A percentile compares a stretch with the other conserved stretches of the same genome.
phyloP scores from a whole-genome alignment of 1,140 invertebrate species.

The Aphidius ervi region DNA sequence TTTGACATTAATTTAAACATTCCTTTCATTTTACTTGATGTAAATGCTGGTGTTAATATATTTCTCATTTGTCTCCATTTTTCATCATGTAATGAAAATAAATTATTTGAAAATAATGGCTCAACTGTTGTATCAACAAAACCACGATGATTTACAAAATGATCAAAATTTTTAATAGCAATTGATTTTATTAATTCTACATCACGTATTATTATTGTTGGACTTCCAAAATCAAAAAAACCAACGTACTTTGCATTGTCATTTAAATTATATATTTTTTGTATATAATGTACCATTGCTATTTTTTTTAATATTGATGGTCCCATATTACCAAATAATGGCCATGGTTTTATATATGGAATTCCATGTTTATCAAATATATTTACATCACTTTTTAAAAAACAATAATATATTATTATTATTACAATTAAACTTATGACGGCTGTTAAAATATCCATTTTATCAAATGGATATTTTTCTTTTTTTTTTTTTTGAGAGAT shows the following conservation, averaged over 20 bases:
- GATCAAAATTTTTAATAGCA: neutral
- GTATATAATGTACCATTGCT: neutral
- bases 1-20: conserved; percentile 54
- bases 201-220: conserved; percentile 51
- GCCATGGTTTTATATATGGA: conserved; percentile 1
- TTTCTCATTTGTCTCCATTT: conserved; percentile 38
- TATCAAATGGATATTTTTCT: too few species aligned
- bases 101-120: conserved; percentile 9
- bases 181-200: neutral
- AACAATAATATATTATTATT: too few species aligned
- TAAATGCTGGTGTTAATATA: conserved; percentile 58
- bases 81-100: conserved; percentile 21
- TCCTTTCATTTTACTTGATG: conserved; percentile 56
- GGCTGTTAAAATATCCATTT: too few species aligned
- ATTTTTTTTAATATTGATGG: neutral
- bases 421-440: too few species aligned
- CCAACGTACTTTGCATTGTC: conserved; percentile 40
- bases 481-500: too few species aligned
- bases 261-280: conserved; percentile 6
- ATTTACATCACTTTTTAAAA: too few species aligned
- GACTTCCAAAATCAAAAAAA: conserved; percentile 52
- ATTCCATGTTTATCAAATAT: conserved; percentile 5
- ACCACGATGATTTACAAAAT: neutral
- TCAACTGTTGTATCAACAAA: conserved; percentile 1
- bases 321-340: conserved; percentile 10